Conservation (phyloP, 2,797 vertebrate species). For the Hapalemur alaotrensis region DNA sequence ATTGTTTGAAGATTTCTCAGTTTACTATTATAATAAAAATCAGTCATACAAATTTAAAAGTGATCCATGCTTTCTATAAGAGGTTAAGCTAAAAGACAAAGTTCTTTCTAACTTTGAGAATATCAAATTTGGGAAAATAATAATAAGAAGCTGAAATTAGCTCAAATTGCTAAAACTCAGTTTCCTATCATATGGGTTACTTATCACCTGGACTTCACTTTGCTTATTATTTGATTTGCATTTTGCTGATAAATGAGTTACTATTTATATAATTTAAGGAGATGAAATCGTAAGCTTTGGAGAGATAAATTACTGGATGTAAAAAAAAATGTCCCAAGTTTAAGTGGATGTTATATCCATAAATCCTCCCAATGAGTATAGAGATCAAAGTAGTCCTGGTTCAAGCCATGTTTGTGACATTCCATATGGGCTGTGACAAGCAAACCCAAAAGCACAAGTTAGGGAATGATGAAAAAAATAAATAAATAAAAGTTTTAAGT, state of each 20-base stretch:
- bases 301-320: constrained; percentile 6
- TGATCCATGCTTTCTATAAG: neutral
- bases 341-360: constrained; percentile 48
- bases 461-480: neutral
- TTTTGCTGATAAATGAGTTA: neutral
- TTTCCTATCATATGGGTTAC: neutral
- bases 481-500: neutral
- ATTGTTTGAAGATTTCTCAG: neutral
- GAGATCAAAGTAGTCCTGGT: neutral
- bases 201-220: neutral
- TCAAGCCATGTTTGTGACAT: neutral
- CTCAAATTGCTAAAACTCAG: neutral
- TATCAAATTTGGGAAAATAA: neutral
- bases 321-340: neutral
- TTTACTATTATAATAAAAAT: neutral
- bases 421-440: neutral
- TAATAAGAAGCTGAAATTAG: constrained; percentile 20
- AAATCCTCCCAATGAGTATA: constrained; percentile 49
- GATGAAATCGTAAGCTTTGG: constrained; percentile 5
- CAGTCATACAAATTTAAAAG: neutral
- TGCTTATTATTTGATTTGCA: neutral
- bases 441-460: neutral
- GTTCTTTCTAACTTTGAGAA: neutral
- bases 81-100: neutral
- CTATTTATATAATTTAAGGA: neutral